These are phyloP conservation scores for Therioaphis trifolii DNA, from an alignment of 2,888 invertebrate species.

Conservation along the genomic window DNA sequence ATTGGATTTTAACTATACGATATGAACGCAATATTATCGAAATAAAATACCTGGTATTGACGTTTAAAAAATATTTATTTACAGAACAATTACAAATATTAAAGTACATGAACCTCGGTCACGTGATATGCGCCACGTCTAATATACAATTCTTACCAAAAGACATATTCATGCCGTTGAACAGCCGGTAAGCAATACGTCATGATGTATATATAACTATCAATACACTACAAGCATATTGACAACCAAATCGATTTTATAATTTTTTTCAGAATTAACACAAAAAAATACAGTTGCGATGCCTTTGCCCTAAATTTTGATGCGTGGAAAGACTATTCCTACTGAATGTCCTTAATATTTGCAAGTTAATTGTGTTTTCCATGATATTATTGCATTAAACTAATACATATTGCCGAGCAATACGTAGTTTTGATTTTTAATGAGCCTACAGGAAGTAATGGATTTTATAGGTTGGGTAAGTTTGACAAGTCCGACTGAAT, in stretches of 20 bases:
- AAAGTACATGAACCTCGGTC: neutral
- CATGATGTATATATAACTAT: neutral
- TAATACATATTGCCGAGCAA: too few relatives aligned
- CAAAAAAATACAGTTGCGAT: neutral
- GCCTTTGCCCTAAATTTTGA: neutral
- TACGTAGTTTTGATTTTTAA: too few relatives aligned
- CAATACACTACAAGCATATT: neutral
- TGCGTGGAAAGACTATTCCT: neutral
- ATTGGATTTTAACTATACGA: neutral
- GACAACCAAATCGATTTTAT: neutral
- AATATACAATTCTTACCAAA: neutral
- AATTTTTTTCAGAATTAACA: neutral
- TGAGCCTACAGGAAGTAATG: too few relatives aligned
- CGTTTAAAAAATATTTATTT: neutral
- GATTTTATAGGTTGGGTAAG: too few relatives aligned
- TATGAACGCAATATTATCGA: neutral
- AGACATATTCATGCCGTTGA: neutral
- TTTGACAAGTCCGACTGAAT: too few relatives aligned
- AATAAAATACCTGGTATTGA: neutral
- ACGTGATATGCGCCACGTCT: conserved; percentile 42
- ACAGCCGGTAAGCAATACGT: neutral
- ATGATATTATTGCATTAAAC: too few relatives aligned
- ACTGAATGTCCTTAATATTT: too few relatives aligned
- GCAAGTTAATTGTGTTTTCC: too few relatives aligned
- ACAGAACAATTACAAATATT: conserved; percentile 26